Percentiles rank a stretch among this genome's conserved stretches.
Evolutionary conservation across 2,888 invertebrate species (phyloP).

Genomic region (Meandrusa payeni): DNA sequence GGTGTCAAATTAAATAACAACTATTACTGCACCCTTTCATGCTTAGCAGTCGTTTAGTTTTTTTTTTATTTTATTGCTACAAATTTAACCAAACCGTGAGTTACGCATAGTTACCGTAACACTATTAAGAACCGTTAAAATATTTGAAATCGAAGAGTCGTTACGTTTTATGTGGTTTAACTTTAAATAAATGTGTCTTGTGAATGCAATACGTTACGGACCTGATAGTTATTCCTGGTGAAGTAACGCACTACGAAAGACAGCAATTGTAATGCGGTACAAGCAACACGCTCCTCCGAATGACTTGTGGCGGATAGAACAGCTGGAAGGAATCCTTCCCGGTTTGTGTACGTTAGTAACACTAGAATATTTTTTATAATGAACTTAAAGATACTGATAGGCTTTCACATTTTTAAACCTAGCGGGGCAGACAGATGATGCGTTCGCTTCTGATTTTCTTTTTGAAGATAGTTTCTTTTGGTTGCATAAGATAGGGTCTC

Average conservation of each 20-base stretch:
- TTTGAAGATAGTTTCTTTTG: too few species aligned
- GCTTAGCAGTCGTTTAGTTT: neutral
- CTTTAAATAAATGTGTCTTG: neutral
- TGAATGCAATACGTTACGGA: constrained; percentile 30
- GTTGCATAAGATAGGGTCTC: too few species aligned
- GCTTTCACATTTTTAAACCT: too few species aligned
- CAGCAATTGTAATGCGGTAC: constrained; percentile 59
- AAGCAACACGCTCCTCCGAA: constrained; percentile 53
- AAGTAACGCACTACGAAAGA: constrained; percentile 59
- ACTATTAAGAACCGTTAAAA: neutral
- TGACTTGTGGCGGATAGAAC: constrained; percentile 50
- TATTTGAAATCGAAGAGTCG: neutral
- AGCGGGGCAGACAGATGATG: too few species aligned
- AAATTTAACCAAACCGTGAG: neutral
- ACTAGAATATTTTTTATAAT: constrained; percentile 40
- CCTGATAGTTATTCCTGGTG: constrained; percentile 58
- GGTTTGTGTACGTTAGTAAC: constrained; percentile 54
- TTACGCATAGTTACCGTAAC: neutral
- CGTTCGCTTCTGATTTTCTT: too few species aligned
- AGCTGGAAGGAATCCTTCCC: constrained; percentile 50
- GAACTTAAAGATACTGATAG: too few species aligned
- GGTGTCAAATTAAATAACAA: constrained; percentile 1
- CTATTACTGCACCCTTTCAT: neutral
- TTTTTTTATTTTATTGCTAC: neutral
- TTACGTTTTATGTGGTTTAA: constrained; percentile 10